Evolutionary conservation across 2,113 vertebrate species (phyloP).

Genomic region (Pyrgilauda ruficollis): DNA sequence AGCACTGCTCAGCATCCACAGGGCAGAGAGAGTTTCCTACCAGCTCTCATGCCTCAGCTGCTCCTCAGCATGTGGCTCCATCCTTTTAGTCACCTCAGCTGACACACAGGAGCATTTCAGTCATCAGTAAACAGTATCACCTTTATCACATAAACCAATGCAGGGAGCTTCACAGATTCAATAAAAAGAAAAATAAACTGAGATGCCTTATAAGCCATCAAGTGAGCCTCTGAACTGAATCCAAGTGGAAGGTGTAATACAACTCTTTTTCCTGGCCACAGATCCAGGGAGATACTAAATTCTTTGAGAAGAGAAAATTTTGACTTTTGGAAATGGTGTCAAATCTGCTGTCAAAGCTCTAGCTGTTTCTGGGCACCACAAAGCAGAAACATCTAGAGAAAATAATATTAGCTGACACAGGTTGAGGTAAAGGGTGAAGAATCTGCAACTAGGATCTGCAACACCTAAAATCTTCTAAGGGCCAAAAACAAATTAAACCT

Average conservation of each 20-base stretch:
- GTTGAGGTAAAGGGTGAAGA: background rate
- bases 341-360: background rate
- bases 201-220: background rate
- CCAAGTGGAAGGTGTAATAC: background rate
- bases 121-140: background rate
- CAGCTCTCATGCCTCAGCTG: fast-evolving
- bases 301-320: background rate
- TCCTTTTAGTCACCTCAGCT: background rate
- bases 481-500: background rate
- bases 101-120: background rate
- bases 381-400: background rate
- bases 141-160: background rate
- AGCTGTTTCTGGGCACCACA: background rate
- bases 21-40: fast-evolving
- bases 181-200: background rate
- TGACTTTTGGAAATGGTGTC: background rate
- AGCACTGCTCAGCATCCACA: background rate
- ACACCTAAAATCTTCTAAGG: background rate
- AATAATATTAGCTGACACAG: background rate
- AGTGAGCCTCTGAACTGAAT: background rate
- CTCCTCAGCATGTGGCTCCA: background rate
- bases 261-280: background rate
- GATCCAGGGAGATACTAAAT: background rate
- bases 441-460: background rate
- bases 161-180: background rate